Evolutionary conservation across 2,888 invertebrate species (phyloP).

Genomic region (Liodrosophila aerea): DNA sequence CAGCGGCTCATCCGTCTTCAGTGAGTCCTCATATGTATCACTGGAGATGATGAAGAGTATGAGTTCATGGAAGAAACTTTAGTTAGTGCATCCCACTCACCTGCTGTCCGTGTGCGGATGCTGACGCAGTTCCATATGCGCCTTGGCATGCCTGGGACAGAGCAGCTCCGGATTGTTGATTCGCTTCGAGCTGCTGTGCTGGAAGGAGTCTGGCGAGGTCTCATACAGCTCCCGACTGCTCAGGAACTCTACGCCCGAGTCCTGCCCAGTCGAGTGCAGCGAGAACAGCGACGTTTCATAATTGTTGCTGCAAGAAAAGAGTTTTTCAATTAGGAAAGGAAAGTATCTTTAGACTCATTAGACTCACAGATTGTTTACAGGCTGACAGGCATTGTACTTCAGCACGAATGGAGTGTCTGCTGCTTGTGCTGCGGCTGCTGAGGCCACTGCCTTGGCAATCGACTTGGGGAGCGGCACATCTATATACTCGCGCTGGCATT

Average conservation of each 20-base stretch:
- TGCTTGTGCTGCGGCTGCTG: conserved; percentile 44
- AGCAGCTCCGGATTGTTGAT: conserved; percentile 60
- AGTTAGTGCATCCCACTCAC: conserved; percentile 38
- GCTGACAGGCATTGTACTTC: conserved; percentile 80
- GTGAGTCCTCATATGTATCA: conserved; percentile 91
- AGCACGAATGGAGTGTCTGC: conserved; percentile 75
- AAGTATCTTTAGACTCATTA: too few relatives aligned
- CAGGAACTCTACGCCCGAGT: conserved; percentile 88
- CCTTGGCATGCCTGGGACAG: conserved; percentile 78
- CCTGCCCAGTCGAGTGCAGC: conserved; percentile 91
- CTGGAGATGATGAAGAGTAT: conserved; percentile 72
- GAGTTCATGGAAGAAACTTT: background rate
- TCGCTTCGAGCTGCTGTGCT: conserved; percentile 58
- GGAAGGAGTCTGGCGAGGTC: conserved; percentile 79
- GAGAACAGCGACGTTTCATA: conserved; percentile 90
- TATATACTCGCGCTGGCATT: conserved; percentile 81
- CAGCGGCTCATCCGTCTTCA: conserved; percentile 84
- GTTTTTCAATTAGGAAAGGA: background rate
- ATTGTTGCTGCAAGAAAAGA: conserved; percentile 44
- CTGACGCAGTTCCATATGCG: conserved; percentile 66
- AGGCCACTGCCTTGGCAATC: conserved; percentile 75
- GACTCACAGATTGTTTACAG: conserved; percentile 77
- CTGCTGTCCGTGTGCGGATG: conserved; percentile 79
- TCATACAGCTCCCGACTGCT: conserved; percentile 80
- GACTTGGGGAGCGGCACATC: conserved; percentile 83